These are phyloP conservation scores for Knipowitschia caucasica DNA, from an alignment of 2,797 vertebrate genomes.

Conservation along the genomic window DNA sequence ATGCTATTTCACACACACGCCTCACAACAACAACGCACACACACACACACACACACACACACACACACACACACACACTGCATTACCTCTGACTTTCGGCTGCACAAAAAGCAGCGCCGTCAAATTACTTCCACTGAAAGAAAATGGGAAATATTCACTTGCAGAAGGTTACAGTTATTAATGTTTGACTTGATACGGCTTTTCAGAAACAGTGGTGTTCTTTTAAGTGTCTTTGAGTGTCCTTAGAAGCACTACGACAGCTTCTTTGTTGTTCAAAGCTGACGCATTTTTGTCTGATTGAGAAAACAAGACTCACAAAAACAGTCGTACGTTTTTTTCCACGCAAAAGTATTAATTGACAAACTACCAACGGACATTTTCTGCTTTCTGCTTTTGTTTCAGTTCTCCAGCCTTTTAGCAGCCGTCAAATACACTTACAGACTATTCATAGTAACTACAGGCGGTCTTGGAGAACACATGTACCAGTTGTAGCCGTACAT, in stretches of 20 bases:
- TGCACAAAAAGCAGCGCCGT: conserved; percentile 15
- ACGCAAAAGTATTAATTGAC: conserved; percentile 1
- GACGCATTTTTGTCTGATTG: not conserved
- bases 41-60: conserved; percentile 7
- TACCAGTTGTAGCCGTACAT: too few relatives aligned
- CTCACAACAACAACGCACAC: not conserved
- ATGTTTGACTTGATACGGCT: conserved; percentile 8
- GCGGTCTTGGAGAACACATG: too few relatives aligned
- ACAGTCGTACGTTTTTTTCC: not conserved
- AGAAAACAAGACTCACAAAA: not conserved
- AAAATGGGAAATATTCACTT: conserved; percentile 26
- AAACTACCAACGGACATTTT: too few relatives aligned
- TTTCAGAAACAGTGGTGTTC: conserved; percentile 3
- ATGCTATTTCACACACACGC: conserved; percentile 11
- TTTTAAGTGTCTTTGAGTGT: conserved; percentile 7
- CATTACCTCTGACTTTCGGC: conserved; percentile 22
- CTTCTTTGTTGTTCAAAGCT: conserved; percentile 6
- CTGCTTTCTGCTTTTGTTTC: too few relatives aligned
- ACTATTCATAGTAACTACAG: too few relatives aligned
- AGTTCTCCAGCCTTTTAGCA: too few relatives aligned
- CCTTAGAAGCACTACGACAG: not conserved
- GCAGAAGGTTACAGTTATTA: conserved; percentile 18
- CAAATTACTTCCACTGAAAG: conserved; percentile 5
- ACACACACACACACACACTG: conserved; percentile 18
- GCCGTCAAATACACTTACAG: too few relatives aligned